phyloP scores from a whole-genome alignment of 2,113 vertebrate genomes.

The Collichthys lucidus region DNA sequence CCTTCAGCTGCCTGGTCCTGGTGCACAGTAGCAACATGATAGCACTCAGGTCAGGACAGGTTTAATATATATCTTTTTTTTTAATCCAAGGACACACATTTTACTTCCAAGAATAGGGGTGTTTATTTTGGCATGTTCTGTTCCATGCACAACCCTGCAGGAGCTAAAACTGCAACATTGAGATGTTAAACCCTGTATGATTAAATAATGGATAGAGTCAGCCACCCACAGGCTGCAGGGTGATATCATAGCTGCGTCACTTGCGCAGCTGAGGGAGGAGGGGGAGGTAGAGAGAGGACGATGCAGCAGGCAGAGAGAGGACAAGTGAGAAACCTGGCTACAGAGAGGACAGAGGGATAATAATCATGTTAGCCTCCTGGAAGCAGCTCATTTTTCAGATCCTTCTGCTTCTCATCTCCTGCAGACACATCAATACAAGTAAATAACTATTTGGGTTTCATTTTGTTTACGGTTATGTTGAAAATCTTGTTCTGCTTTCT shows the following conservation, averaged over 20 bases:
- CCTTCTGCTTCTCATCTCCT: slow-evolving; percentile 66
- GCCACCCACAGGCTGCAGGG: slow-evolving; percentile 42
- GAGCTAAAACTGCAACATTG: neutral
- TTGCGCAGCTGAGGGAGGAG: slow-evolving; percentile 41
- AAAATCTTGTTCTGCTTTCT: slow-evolving; percentile 7
- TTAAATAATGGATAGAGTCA: slow-evolving; percentile 72
- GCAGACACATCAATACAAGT: slow-evolving; percentile 75
- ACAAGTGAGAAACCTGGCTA: slow-evolving; percentile 1
- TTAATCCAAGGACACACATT: neutral
- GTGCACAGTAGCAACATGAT: neutral
- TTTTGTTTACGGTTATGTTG: slow-evolving; percentile 27
- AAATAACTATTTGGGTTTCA: slow-evolving; percentile 43
- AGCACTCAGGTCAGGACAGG: neutral
- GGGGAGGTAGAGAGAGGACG: neutral
- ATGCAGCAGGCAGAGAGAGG: slow-evolving; percentile 45
- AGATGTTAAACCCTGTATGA: neutral
- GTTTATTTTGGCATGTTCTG: neutral
- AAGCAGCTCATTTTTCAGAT: slow-evolving; percentile 42
- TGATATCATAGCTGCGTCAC: slow-evolving; percentile 77
- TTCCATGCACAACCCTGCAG: neutral
- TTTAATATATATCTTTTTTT: neutral
- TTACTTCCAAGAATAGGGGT: neutral
- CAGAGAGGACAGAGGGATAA: slow-evolving; percentile 44
- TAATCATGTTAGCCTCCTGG: slow-evolving; percentile 64
- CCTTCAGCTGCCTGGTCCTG: slow-evolving; percentile 7